Evolutionary conservation across 2,888 invertebrate species (phyloP), one percentile per base, ranked within the genome.

Genomic region (Asteroscopus sphinx): DNA sequence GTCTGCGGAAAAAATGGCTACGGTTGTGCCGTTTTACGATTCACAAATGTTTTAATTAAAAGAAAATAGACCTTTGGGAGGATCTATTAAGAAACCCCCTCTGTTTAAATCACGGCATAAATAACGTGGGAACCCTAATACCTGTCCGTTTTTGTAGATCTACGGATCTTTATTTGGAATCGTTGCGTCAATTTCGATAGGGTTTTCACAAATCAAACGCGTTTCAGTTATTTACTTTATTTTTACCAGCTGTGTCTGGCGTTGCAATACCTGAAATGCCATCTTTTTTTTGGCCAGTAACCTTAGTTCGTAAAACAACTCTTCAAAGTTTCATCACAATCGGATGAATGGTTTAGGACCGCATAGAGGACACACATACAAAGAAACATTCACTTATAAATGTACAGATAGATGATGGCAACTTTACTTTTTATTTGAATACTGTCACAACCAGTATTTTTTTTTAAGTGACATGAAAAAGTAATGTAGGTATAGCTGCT

Each of bases 21-120:
- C 51, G 33, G 37, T 45, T 66, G 58, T 61, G 53, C 55, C 44
- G 39, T 45, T 73, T 72, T 73, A 73, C 62, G 67, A 73, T 66
- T 69, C 73, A 45, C 55, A 41, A 69, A 69, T 56, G 62, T 66
- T 72, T 73, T 72, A 72, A 72, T 72, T 72, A 72, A 72, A 73
- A 61, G 58, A 73, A 68, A 73, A 72, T 72, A 59, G 53, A 59
- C 69, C 58, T 56, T 56, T 42, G 66, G 55, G 66, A 39, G 45
- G 51, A 73, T 66, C 58, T 62, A 73, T 69, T 69, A 73, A 56
- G 66, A 53, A 51, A 51, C 52, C 48, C 68, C 63, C 52, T 69
- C 35, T 37, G 53, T 72, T 68, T 69, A 61, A 61, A 66, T 69
- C 54, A 73, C 46, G 46, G 51, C 49, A 61, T 57, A 69, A 58